Conservation (phyloP, 1,140 invertebrate species). For the Oryzaephilus surinamensis region DNA sequence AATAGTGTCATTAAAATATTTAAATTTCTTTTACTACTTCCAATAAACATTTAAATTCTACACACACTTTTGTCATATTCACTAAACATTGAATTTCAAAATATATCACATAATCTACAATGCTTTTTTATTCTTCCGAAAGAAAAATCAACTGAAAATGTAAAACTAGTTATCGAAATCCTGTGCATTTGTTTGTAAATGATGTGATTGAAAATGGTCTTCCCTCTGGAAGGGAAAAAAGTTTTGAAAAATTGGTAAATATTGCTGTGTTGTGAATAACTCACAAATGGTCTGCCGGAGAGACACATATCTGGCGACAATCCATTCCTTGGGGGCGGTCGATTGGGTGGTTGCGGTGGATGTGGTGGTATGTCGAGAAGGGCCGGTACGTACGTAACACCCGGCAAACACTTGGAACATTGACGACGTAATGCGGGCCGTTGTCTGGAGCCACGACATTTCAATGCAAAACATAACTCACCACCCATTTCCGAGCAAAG, state of each 20-base stretch:
- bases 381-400: slow-evolving; percentile 26
- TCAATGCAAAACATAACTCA: slow-evolving; percentile 65
- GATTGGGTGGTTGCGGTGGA: slow-evolving; percentile 30
- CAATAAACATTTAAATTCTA: no score
- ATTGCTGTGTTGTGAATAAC: no score
- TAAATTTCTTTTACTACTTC: no score
- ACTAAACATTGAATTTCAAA: no score
- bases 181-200: no score
- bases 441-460: slow-evolving; percentile 58
- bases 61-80: no score
- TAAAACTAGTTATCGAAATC: no score
- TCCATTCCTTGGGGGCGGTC: slow-evolving; percentile 28
- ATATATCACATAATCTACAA: no score
- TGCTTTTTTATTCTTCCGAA: no score
- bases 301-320: slow-evolving; percentile 16
- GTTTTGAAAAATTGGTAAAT: background rate
- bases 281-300: slow-evolving; percentile 4
- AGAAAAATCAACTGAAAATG: no score
- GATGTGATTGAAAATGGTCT: background rate
- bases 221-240: background rate
- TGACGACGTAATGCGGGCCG: slow-evolving; percentile 49
- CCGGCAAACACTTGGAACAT: slow-evolving; percentile 52
- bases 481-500: slow-evolving; percentile 73
- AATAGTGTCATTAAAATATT: no score
- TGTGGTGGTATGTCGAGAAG: slow-evolving; percentile 29